A percentile compares a stretch with the other conserved stretches of the same genome.
These are phyloP conservation scores for Petroica traversi DNA, from an alignment of 2,113 vertebrate genomes.

Conservation along the genomic window DNA sequence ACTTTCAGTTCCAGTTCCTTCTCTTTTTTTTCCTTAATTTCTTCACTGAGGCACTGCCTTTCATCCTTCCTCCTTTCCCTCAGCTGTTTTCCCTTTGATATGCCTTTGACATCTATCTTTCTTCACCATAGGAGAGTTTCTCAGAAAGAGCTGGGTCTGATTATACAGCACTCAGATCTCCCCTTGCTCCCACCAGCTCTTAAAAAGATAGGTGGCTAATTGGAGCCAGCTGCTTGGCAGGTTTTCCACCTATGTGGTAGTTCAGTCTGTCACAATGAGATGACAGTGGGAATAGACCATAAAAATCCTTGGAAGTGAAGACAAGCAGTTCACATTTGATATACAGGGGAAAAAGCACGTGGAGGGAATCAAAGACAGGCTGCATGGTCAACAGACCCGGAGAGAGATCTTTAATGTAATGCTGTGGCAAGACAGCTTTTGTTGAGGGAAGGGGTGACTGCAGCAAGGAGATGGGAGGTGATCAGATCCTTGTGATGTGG, in stretches of 20 bases:
- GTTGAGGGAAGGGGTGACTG: background rate
- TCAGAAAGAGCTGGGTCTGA: background rate
- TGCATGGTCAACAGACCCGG: background rate
- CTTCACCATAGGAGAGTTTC: background rate
- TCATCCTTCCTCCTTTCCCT: background rate
- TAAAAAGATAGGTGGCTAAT: conserved; percentile 43
- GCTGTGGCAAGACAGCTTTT: background rate
- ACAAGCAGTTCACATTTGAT: background rate
- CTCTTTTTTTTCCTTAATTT: background rate
- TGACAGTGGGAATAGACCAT: background rate
- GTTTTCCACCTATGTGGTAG: conserved; percentile 20
- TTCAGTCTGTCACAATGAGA: conserved; percentile 21
- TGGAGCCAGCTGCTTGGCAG: background rate
- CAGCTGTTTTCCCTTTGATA: background rate
- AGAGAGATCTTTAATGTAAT: background rate
- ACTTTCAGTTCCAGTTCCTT: background rate
- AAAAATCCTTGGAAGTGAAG: conserved; percentile 13
- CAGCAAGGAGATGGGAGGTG: background rate
- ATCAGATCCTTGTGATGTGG: background rate
- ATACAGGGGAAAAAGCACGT: background rate
- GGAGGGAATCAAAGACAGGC: background rate
- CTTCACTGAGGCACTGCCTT: background rate
- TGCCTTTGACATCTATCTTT: background rate
- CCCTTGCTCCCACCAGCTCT: background rate
- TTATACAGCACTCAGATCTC: background rate